Evolutionary conservation across 2,888 invertebrate genomes (phyloP), one percentile per base, ranked within the genome.

Genomic region (Callosobruchus maculatus): DNA sequence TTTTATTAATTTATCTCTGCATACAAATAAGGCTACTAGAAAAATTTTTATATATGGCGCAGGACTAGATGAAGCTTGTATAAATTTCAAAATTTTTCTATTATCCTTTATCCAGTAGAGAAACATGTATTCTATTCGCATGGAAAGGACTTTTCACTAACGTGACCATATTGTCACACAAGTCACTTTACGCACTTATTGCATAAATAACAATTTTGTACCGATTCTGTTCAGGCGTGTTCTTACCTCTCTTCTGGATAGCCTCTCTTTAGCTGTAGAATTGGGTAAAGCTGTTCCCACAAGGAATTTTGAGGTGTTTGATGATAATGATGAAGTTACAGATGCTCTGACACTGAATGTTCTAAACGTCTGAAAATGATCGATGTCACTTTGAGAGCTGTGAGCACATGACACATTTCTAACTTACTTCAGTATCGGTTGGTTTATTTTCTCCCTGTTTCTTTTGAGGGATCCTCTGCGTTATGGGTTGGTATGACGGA

Each of bases 401-500:
- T 20, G 9, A 22, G 9, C 21, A 68, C 13, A 20, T 20, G 5
- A 13, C n/a, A 31, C 21, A 30, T 22, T 49, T 22, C 20, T 21
- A 49, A 70, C 70, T 22, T 49, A 73, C 73, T n/a, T 73, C 70
- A 20, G 66, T 20, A 49, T 66, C 67, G 26, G 70, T n/a, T n/a
- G n/a, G 30, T 22, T 73, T 68, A 9, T 72, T 70, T 21, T 26
- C 66, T 70, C 70, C 20, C 18, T 4, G 22, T 68, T 68, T 68
- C 21, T 21, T 67, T 21, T 30, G 20, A 22, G 21, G 20, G n/a
- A 74, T 49, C 71, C 70, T 67, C 2, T 67, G 49, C 30, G 68
- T 74, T 66, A 70, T 22, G 70, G 70, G 70, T 13, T 72, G 70
- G 20, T 70, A 72, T 22, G 68, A 68, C 67, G 72, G 72, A 66